phyloP scores from a whole-genome alignment of 1,140 invertebrate genomes.

The Calephelis virginiensis region DNA sequence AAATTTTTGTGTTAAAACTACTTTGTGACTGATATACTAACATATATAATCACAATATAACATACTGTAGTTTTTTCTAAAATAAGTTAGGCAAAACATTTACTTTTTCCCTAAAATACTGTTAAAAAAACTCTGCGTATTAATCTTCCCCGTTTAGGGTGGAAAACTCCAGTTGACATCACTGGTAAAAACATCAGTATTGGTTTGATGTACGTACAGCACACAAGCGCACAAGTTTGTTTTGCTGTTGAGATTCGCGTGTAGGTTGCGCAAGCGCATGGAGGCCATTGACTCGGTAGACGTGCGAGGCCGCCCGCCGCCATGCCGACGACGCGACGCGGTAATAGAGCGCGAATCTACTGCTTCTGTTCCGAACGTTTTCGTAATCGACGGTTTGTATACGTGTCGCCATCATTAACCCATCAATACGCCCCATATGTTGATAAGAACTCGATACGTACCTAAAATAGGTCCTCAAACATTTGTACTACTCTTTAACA shows the following conservation, averaged over 20 bases:
- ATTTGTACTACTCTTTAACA: too few relatives aligned
- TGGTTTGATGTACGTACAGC: conserved; percentile 31
- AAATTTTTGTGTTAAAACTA: too few relatives aligned
- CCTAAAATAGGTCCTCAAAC: too few relatives aligned
- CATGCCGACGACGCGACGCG: conserved; percentile 55
- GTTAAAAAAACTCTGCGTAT: too few relatives aligned
- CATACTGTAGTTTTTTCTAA: too few relatives aligned
- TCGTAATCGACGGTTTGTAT: conserved; percentile 54
- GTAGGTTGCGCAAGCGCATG: conserved; percentile 75
- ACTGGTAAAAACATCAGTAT: conserved; percentile 43
- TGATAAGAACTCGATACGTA: conserved; percentile 36
- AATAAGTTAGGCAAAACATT: too few relatives aligned
- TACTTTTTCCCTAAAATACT: too few relatives aligned
- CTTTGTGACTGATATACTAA: too few relatives aligned
- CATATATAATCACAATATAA: too few relatives aligned
- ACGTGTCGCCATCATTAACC: conserved; percentile 36
- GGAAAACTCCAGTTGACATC: conserved; percentile 10
- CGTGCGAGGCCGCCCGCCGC: conserved; percentile 48
- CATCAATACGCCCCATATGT: conserved; percentile 23
- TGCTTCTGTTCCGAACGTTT: conserved; percentile 63
- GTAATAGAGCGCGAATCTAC: conserved; percentile 71
- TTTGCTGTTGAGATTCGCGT: conserved; percentile 76
- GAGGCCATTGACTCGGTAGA: conserved; percentile 73
- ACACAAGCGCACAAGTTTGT: conserved; percentile 58
- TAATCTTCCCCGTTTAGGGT: too few relatives aligned